These are phyloP conservation scores for Mesorhabditis sp. DNA, from an alignment of 2,888 invertebrate genomes.

Conservation along the genomic window DNA sequence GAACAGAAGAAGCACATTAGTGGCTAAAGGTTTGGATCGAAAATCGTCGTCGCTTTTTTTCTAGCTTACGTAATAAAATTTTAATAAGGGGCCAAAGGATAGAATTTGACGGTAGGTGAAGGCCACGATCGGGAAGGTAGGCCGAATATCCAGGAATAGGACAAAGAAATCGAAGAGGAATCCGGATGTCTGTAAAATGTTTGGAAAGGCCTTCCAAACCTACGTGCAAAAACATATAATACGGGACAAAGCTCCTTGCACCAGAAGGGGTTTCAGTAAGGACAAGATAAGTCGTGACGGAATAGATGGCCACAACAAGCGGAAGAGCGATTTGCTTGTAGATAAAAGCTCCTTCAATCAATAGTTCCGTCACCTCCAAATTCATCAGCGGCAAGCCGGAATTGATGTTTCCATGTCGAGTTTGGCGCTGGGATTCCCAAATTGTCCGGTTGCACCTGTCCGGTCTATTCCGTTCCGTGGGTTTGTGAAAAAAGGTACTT, in stretches of 20 bases:
- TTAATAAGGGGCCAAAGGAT: neutral
- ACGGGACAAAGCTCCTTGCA: neutral
- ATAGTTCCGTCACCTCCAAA: too few relatives aligned
- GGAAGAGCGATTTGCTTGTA: slow-evolving; percentile 4
- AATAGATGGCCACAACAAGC: neutral
- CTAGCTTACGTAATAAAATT: slow-evolving; percentile 3
- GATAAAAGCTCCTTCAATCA: neutral
- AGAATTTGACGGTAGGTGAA: neutral
- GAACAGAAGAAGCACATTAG: neutral
- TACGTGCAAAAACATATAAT: neutral
- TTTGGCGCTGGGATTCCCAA: too few relatives aligned
- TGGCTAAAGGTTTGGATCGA: neutral
- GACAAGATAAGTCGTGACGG: neutral
- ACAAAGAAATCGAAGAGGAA: slow-evolving; percentile 1
- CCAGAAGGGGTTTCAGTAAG: neutral
- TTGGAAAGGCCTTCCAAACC: neutral
- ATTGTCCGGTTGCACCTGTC: too few relatives aligned
- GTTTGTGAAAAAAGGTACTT: too few relatives aligned
- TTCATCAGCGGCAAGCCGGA: too few relatives aligned
- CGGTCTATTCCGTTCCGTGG: too few relatives aligned
- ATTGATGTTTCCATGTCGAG: too few relatives aligned
- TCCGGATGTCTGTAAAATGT: neutral
- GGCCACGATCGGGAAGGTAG: neutral
- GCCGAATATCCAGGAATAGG: neutral
- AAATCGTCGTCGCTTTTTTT: neutral